Conservation (phyloP, 1,140 invertebrate genomes). For the Oscheius sp. region DNA sequence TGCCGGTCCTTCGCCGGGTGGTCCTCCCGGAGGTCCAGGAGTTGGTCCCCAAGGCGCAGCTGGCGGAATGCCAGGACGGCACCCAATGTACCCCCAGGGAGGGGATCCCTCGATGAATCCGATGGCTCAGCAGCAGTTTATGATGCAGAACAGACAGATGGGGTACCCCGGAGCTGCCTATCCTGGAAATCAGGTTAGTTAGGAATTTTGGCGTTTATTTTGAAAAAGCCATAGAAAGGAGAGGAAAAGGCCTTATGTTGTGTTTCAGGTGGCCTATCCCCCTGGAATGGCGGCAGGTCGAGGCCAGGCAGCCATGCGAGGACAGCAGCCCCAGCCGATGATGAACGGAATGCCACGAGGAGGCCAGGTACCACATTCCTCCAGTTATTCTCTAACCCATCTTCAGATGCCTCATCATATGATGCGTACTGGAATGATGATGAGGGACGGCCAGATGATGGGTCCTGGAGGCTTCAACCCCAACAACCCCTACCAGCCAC, state of each 20-base stretch:
- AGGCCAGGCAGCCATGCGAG: slow-evolving; percentile 1
- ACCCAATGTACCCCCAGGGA: slow-evolving; percentile 3
- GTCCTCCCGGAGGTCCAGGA: too few relatives aligned
- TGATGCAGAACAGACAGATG: slow-evolving; percentile 9
- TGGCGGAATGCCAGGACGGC: not conserved
- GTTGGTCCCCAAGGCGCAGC: not conserved
- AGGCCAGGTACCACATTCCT: not conserved
- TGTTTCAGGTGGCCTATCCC: slow-evolving; percentile 8
- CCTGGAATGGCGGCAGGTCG: slow-evolving; percentile 5
- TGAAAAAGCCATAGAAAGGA: too few relatives aligned
- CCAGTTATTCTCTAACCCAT: too few relatives aligned
- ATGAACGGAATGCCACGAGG: slow-evolving; percentile 7
- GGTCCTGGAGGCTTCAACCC: slow-evolving; percentile 1
- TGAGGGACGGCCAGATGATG: too few relatives aligned
- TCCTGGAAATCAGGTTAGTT: not conserved
- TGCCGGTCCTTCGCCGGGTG: not conserved
- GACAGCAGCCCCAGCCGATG: slow-evolving; percentile 12
- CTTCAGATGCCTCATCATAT: slow-evolving; percentile 1
- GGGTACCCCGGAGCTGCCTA: not conserved
- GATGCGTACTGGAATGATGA: slow-evolving; percentile 27
- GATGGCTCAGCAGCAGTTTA: slow-evolving; percentile 6
- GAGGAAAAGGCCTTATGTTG: too few relatives aligned
- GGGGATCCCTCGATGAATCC: slow-evolving; percentile 21
- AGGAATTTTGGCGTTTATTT: too few relatives aligned
- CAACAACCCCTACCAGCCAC: not conserved